A percentile compares a stretch with the other conserved stretches of the same genome.
Evolutionary conservation across 2,797 vertebrate genomes (phyloP).

Genomic region (Coluber constrictor): DNA sequence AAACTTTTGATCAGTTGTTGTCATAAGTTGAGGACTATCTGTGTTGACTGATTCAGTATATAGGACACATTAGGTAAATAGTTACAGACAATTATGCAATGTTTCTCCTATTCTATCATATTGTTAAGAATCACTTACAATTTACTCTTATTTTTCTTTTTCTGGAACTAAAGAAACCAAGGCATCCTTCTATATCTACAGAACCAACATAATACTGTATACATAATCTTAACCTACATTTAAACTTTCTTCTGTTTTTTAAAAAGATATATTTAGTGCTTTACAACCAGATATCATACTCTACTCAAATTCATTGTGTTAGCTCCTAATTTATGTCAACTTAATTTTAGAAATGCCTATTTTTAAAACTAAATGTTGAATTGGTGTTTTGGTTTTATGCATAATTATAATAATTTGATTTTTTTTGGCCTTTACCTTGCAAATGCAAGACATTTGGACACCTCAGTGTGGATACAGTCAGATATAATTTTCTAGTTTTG

Average conservation of each 20-base stretch:
- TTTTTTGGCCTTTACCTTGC: neutral
- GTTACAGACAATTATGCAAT: neutral
- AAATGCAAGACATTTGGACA: neutral
- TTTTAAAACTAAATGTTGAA: neutral
- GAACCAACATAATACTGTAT: neutral
- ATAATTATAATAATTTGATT: conserved; percentile 4
- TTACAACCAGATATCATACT: neutral
- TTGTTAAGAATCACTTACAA: neutral
- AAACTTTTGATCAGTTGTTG: too few species aligned
- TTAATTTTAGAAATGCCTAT: neutral
- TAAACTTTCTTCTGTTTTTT: neutral
- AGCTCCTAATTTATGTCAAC: neutral
- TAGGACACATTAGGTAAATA: neutral
- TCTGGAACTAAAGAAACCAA: neutral
- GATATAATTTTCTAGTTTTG: neutral
- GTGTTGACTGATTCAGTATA: neutral
- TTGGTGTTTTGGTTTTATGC: neutral
- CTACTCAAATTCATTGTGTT: neutral
- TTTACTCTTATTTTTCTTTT: neutral
- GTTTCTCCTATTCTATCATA: neutral
- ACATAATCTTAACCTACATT: neutral
- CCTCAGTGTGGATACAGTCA: neutral
- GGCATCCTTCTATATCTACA: neutral
- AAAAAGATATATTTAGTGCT: neutral
- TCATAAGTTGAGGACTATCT: too few species aligned